Evolutionary conservation across 2,888 invertebrate genomes (phyloP), one percentile per base, ranked within the genome.

Genomic region (Macrophya annulata): DNA sequence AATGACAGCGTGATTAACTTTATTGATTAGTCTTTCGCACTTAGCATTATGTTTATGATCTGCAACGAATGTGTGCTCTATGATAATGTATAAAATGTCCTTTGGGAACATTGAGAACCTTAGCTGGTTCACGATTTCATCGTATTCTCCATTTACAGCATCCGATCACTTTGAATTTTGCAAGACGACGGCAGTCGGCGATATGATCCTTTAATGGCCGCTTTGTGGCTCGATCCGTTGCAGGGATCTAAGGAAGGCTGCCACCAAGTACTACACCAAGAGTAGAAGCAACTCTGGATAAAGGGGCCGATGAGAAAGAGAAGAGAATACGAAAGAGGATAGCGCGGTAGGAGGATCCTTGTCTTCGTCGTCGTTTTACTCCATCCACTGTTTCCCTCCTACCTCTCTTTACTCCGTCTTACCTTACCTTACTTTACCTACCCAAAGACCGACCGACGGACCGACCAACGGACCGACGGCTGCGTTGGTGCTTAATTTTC

Each of bases 401-500:
- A 21, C 45, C 72, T 68, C 65, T 43, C 82, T 25, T 51, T 59
- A 31, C 40, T 48, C 48, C 10, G 25, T 48, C 68, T 68, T 51
- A 68, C 65, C 65, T 65, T 31, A 62, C 48, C 68, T 83, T 68
- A 83, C 82, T 55, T 83, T 68, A 83, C 82, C 82, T 68, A 83
- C 68, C 68, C 21, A 43, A 83, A 68, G 89, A 89, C 90, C 89
- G 88, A 90, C 90, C 89, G 91, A 91, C 91, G 91, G 88, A 89
- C 92, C 68, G 89, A 89, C 90, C 89, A 88, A 90, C 90, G 89
- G 91, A 91, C 91, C 91, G 88, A 89, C 92, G 93, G 93, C 93
- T 93, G 93, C 91, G 92, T 92, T 90, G 93, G 93, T 93, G 93
- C 93, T 94, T 94, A 94, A 94, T 94, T 94, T 93, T 91, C 93